A percentile compares a stretch with the other conserved stretches of the same genome.
Evolutionary conservation across 2,797 vertebrate species (phyloP).

Genomic region (Trachops cirrhosus): DNA sequence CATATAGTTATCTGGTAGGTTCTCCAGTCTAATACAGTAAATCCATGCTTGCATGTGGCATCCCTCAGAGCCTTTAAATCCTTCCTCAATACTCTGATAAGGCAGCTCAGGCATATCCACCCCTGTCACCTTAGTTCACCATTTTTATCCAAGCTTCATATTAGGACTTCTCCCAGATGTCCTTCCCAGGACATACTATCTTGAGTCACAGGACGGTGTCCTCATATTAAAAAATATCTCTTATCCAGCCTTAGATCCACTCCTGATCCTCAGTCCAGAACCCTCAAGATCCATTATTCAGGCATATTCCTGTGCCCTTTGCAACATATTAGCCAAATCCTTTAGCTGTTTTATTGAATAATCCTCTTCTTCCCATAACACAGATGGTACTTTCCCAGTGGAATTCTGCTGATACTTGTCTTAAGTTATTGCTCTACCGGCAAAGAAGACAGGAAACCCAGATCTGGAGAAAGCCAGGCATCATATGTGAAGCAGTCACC

Average conservation of each 20-base stretch:
- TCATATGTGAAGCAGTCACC: background rate
- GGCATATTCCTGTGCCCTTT: background rate
- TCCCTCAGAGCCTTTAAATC: background rate
- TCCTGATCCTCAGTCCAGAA: background rate
- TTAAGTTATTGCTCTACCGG: background rate
- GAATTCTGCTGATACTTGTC: background rate
- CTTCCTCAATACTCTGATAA: background rate
- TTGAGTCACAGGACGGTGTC: background rate
- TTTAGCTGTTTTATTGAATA: background rate
- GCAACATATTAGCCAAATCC: background rate
- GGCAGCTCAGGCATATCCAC: background rate
- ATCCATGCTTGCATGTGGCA: background rate
- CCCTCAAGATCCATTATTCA: background rate
- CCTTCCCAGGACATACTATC: constrained; percentile 8
- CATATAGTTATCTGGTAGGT: background rate
- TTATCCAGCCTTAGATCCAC: background rate
- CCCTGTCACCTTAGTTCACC: background rate
- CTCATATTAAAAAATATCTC: background rate
- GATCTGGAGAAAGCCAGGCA: background rate
- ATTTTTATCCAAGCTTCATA: constrained; percentile 12
- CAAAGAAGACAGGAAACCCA: background rate
- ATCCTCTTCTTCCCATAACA: background rate
- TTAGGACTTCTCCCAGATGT: background rate
- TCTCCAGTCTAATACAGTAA: background rate
- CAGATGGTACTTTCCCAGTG: background rate